Evolutionary conservation across 1,140 invertebrate species (phyloP), one percentile per base, ranked within the genome.

Genomic region (Pinna nobilis): DNA sequence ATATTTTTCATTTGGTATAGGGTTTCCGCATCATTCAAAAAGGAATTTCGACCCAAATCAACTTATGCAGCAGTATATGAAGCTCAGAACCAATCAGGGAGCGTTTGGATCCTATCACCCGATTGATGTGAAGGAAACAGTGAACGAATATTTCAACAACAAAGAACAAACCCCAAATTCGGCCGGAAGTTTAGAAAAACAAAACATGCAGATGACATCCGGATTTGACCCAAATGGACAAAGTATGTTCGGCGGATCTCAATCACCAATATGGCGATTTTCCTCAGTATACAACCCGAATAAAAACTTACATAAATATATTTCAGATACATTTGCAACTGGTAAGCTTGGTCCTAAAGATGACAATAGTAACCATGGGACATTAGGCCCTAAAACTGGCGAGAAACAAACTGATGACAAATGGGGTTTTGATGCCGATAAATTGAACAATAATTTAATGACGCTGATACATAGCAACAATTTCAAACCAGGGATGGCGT

Each of bases 51-150:
- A 76, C 35, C 74, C 74, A n/a, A 68, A 70, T 23, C 28, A 67
- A 33, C 51, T 76, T n/a, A 76, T 76, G 74, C 13, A 60, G 3
- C 60, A 55, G 23, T 66, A 70, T 28, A 76, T 70, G 74, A 35
- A 70, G 39, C 55, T 67, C 60, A 47, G 74, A 49, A 76, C 74
- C 2, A 59, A 76, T 39, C 67, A 76, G 66, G 53, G 32, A n/a
- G 33, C 33, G 3, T 76, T 66, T 28, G 74, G 74, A 18, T 70
- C 74, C 13, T 76, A 66, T 35, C 68, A 76, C 30, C 74, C 74
- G 9, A 33, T 67, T 15, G 74, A 76, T 28, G 50, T 76, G 6
- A 49, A 70, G 6, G 32, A 70, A 9, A 39, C 74, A 30, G 69
- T 65, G 2, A 41, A 68, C 2, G 37, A 55, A 7, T 70, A 60